Percentiles rank a stretch among this genome's conserved stretches.
These are phyloP conservation scores for Luehdorfia chinensis DNA, from an alignment of 1,140 invertebrate species.

Conservation along the genomic window DNA sequence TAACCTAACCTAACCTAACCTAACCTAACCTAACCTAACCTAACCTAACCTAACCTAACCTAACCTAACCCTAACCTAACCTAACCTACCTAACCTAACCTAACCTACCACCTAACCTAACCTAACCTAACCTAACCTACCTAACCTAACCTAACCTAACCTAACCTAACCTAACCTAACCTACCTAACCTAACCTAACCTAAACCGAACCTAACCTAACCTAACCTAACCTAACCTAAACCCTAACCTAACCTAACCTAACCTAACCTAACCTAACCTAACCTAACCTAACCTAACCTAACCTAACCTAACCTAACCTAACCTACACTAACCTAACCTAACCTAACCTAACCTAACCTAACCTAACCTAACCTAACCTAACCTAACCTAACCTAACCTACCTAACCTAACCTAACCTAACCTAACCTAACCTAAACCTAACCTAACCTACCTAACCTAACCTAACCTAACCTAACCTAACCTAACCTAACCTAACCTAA, in stretches of 20 bases:
- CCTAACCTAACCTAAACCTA: conserved; percentile 40
- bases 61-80: conserved; percentile 33
- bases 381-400: conserved; percentile 68
- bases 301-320: conserved; percentile 34
- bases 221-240: conserved; percentile 47
- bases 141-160: conserved; percentile 23
- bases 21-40: conserved; percentile 35
- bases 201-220: conserved; percentile 31
- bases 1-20: conserved; percentile 37
- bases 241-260: conserved; percentile 39
- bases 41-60: conserved; percentile 47
- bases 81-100: conserved; percentile 28
- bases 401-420: conserved; percentile 40
- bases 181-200: conserved; percentile 26
- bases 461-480: conserved; percentile 55
- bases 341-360: conserved; percentile 36
- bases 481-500: conserved; percentile 55
- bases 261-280: conserved; percentile 37
- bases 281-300: conserved; percentile 36
- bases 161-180: conserved; percentile 27
- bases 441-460: conserved; percentile 35
- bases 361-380: conserved; percentile 43
- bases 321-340: conserved; percentile 33
- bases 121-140: conserved; percentile 25
- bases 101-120: conserved; percentile 28